Conservation (phyloP, 2,888 invertebrate genomes). For the Eupithecia inturbata region DNA sequence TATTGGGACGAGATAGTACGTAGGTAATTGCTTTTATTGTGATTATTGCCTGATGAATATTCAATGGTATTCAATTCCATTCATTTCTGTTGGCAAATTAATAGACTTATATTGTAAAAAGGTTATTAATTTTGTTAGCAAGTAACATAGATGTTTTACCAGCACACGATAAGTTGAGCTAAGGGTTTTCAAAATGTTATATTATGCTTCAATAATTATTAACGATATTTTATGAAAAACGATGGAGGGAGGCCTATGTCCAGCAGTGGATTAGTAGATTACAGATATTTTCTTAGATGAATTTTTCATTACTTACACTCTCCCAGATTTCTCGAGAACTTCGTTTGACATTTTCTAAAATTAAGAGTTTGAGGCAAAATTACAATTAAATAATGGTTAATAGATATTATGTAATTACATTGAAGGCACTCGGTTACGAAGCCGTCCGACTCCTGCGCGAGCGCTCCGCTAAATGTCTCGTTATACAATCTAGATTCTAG, state of each 20-base stretch:
- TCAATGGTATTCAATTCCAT: neutral
- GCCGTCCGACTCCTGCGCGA: neutral
- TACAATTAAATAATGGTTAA: neutral
- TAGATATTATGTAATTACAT: neutral
- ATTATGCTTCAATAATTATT: no score
- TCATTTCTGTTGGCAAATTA: neutral
- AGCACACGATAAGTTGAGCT: neutral
- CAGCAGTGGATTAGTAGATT: no score
- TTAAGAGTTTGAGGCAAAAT: neutral
- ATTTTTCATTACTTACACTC: neutral
- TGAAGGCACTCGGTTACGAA: neutral
- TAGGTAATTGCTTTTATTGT: slow-evolving; percentile 16
- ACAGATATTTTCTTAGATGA: no score
- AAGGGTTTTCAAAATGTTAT: no score
- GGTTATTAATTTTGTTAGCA: neutral
- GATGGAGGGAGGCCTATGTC: no score
- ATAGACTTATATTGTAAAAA: neutral
- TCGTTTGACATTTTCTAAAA: neutral
- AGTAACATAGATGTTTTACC: neutral
- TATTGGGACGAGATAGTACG: slow-evolving; percentile 20
- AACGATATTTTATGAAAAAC: no score
- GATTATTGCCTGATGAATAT: slow-evolving; percentile 22
- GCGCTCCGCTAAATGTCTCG: neutral
- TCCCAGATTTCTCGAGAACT: neutral
- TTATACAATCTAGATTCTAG: slow-evolving; percentile 9